phyloP scores from a whole-genome alignment of 2,113 vertebrate species.

The Leptobrachium leishanense region DNA sequence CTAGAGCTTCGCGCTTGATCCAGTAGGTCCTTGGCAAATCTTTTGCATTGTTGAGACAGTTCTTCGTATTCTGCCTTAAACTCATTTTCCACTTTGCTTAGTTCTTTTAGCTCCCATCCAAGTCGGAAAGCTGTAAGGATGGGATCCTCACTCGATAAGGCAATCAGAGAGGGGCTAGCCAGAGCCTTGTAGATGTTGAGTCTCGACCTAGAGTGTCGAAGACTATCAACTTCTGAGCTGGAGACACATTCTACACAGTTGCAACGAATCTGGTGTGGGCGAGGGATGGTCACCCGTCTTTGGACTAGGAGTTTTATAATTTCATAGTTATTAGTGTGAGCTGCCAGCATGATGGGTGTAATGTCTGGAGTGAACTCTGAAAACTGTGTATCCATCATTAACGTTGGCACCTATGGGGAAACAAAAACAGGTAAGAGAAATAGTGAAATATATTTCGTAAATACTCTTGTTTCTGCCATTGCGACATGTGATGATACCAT shows the following conservation, averaged over 20 bases:
- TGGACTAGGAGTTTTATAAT: slow-evolving; percentile 97
- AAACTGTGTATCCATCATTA: slow-evolving; percentile 96
- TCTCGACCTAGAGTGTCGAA: slow-evolving; percentile 90
- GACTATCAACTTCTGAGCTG: slow-evolving; percentile 93
- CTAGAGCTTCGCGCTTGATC: slow-evolving; percentile 93
- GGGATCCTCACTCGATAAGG: slow-evolving; percentile 87
- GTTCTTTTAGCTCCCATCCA: slow-evolving; percentile 96
- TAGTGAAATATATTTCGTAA: too few relatives aligned
- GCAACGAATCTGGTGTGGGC: slow-evolving; percentile 94
- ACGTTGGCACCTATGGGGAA: slow-evolving; percentile 79
- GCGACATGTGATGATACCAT: too few relatives aligned
- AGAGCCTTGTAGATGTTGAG: slow-evolving; percentile 96
- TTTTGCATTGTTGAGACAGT: slow-evolving; percentile 95
- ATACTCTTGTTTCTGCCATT: too few relatives aligned
- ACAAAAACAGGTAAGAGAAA: slow-evolving; percentile 34
- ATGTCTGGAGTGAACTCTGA: slow-evolving; percentile 97
- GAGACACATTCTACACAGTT: slow-evolving; percentile 97
- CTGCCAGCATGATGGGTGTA: slow-evolving; percentile 97
- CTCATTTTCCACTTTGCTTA: slow-evolving; percentile 98
- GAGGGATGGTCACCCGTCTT: slow-evolving; percentile 88
- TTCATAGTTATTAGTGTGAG: slow-evolving; percentile 98
- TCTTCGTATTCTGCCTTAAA: slow-evolving; percentile 98
- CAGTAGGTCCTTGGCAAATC: slow-evolving; percentile 94
- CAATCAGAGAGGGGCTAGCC: slow-evolving; percentile 93
- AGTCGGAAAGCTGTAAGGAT: slow-evolving; percentile 91